Conservation (phyloP, 2,888 invertebrate genomes). For the Xestia c-nigrum region DNA sequence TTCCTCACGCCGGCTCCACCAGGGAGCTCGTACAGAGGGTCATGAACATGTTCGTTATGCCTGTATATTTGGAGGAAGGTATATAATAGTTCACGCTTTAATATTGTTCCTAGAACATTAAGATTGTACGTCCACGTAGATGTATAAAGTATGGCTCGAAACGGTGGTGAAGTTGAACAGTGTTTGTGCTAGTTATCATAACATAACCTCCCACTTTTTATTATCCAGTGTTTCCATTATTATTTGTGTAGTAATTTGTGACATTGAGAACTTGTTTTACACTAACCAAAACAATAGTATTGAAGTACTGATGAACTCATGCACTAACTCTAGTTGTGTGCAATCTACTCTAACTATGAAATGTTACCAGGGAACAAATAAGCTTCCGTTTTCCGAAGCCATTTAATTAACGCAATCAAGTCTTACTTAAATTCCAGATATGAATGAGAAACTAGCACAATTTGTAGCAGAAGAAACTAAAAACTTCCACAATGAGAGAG, state of each 20-base stretch:
- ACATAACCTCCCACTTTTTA: slow-evolving; percentile 39
- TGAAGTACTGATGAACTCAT: neutral
- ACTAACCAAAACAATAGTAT: neutral
- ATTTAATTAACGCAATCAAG: neutral
- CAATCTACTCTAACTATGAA: neutral
- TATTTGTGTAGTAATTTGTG: neutral
- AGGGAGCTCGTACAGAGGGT: slow-evolving; percentile 92
- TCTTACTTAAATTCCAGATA: slow-evolving; percentile 80
- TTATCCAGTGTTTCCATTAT: neutral
- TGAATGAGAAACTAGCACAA: slow-evolving; percentile 90
- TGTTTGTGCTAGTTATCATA: neutral
- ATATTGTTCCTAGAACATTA: neutral
- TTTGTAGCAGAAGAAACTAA: slow-evolving; percentile 93
- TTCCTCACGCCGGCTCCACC: slow-evolving; percentile 91
- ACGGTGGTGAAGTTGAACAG: neutral
- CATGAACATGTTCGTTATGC: slow-evolving; percentile 92
- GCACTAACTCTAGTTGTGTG: neutral
- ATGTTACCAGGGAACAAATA: neutral
- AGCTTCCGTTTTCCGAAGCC: neutral
- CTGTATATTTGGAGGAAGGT: slow-evolving; percentile 93
- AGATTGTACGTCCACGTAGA: neutral
- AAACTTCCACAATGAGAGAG: slow-evolving; percentile 92
- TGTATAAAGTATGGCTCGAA: neutral
- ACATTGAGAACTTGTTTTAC: neutral
- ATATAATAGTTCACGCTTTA: slow-evolving; percentile 36